Evolutionary conservation across 1,140 invertebrate genomes (phyloP), one percentile per base, ranked within the genome.

Genomic region (Lasioglossum albipes): DNA sequence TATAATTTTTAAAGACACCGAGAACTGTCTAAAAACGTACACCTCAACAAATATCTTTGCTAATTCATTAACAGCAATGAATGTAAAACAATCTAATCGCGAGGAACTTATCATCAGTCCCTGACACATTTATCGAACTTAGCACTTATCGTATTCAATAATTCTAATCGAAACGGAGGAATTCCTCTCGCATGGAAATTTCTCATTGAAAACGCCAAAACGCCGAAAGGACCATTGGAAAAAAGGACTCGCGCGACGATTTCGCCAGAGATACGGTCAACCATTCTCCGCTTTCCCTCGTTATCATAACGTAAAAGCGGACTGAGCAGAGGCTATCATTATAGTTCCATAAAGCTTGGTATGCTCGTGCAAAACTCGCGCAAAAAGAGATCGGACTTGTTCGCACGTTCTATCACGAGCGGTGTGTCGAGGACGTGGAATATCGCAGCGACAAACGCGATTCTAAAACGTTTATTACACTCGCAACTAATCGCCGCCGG

Each of bases 241-340:
- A 59, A 59, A n/a, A 49, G 45, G 2, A 13, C 13, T 12, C 45
- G 9, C 10, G 45, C 10, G 45, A 49, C 45, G 74, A 86, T 80
- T 77, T 86, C 61, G n/a, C 20, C 22, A 3, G 7, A 71, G 16
- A 73, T 13, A 59, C 31, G 13, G 16, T 20, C 3, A 54, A 20
- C 13, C 70, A 41, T 65, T 57, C 45, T 3, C 45, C 41, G 31
- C 73, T 80, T 85, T 76, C 65, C 54, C 61, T 83, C 66, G 65
- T 86, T 86, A 83, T 83, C 85, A 71, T 71, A 83, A 79, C 49
- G 71, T 59, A 84, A 79, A 83, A 52, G 68, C 57, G 16, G 13
- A 36, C 49, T 64, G 45, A 66, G 61, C 61, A 59, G 78, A 74
- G 69, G 57, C 76, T 83, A 83, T 80, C 57, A 76, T 85, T 86